Percentiles rank a stretch among this genome's conserved stretches.
Evolutionary conservation across 2,797 vertebrate species (phyloP).

Genomic region (Poeciliopsis gracilis): DNA sequence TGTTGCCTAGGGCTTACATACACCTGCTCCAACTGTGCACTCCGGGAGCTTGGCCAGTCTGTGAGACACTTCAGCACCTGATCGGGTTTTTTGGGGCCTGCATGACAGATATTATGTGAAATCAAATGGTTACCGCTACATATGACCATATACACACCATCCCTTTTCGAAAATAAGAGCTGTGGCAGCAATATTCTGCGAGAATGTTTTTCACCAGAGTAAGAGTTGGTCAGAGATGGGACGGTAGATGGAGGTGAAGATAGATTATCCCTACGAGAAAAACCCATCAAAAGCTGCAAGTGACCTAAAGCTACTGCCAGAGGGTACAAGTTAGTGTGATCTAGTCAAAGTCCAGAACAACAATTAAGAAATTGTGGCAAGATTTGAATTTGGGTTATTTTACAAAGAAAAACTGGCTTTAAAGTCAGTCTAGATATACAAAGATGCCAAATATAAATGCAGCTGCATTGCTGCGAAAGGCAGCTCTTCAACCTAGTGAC

Average conservation of each 20-base stretch:
- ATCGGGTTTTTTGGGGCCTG: background rate
- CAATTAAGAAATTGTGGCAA: background rate
- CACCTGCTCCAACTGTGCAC: constrained; percentile 64
- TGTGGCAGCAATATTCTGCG: no score
- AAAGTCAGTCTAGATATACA: background rate
- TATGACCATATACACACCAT: background rate
- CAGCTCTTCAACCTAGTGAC: background rate
- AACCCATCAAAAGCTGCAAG: background rate
- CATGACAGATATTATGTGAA: background rate
- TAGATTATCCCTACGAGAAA: background rate
- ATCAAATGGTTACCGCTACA: background rate
- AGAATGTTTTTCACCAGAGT: background rate
- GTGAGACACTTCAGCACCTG: constrained; percentile 9
- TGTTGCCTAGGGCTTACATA: constrained; percentile 59
- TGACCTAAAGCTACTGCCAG: background rate
- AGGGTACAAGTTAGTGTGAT: background rate
- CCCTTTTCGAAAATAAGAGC: background rate
- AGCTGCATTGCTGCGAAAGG: background rate
- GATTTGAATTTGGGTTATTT: background rate
- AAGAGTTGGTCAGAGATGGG: background rate
- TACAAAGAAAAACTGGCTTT: background rate
- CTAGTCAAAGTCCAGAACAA: background rate
- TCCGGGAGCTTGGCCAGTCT: constrained; percentile 28
- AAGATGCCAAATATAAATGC: background rate
- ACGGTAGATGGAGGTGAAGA: background rate